Base-by-base conservation (phyloP, 1,140 invertebrate genomes). In the Caenorhabditis briggsae region DNA sequence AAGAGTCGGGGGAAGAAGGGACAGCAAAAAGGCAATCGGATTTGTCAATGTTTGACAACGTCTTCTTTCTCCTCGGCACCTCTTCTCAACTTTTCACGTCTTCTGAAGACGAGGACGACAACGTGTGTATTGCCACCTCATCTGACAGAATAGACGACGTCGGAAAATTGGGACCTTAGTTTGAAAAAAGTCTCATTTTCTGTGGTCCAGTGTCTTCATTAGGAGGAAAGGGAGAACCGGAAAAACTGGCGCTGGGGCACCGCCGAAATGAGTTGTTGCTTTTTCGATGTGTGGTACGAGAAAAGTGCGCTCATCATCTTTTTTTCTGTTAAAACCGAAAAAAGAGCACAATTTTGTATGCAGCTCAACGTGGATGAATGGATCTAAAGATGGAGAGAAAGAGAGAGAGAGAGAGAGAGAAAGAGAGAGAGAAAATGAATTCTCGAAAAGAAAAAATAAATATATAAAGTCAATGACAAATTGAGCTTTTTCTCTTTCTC, bases 11-110 rank as follows among this genome's bases (percentile, higher is more conserved):
- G 33, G 50, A 3, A 12, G 41, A 25, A 46, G 50, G 50, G 41
- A n/a, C 20, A 64, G 25, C 23, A 70, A 78, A 33, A 78, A 78
- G 43, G 70, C 70, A 50, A 78, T 78, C 70, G 18, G 70, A 78
- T 78, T 78, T 50, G 43, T 78, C 70, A 78, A 78, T 78, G 46
- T 78, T 78, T 78, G 70, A 78, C 70, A 23, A 5, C 61, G 18
- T 33, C 58, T 59, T 55, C 18, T 55, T 55, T 55, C 18, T 14
- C 50, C 18, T 55, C 20, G 18, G 8, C 18, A n/a, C 56, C 20
- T 59, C n/a, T 9, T 59, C 16, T n/a, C n/a, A n/a, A n/a, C 18
- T 59, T n/a, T 59, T n/a, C 50, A 11, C 50, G 11, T 8, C 50
- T 53, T 53, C 50, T 14, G 50, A 53, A 53, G 50, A 53, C 50